phyloP scores from a whole-genome alignment of 2,888 invertebrate species.

The Cyclophora albipunctata region DNA sequence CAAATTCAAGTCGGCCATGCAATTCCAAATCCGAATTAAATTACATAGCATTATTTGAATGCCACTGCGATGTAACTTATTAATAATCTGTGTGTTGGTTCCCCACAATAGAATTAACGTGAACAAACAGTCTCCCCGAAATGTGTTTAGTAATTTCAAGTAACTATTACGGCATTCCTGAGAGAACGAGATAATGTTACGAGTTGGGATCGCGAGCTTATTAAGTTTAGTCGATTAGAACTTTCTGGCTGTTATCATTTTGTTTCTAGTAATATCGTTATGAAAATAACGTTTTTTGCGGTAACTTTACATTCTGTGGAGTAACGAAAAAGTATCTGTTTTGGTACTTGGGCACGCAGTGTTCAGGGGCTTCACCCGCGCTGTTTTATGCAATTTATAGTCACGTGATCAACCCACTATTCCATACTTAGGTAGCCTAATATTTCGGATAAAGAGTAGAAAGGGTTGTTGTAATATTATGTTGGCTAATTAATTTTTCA shows the following conservation, averaged over 20 bases:
- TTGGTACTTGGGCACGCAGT: too few relatives aligned
- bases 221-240: background rate
- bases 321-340: too few relatives aligned
- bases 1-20: background rate
- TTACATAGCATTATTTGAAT: slow-evolving; percentile 1
- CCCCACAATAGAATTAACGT: background rate
- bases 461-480: too few relatives aligned
- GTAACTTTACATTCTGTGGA: too few relatives aligned
- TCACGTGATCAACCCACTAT: too few relatives aligned
- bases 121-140: background rate
- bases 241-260: background rate
- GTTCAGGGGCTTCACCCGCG: too few relatives aligned
- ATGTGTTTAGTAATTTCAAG: slow-evolving; percentile 1
- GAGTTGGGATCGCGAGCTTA: background rate
- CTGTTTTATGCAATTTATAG: too few relatives aligned
- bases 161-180: background rate
- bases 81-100: background rate
- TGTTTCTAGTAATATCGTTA: background rate
- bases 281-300: background rate
- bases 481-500: too few relatives aligned
- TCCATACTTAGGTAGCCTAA: too few relatives aligned
- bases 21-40: background rate
- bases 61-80: background rate
- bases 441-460: too few relatives aligned
- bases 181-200: background rate